Base-by-base conservation (phyloP, 2,888 invertebrate genomes). In the Willowsia nigromaculata region DNA sequence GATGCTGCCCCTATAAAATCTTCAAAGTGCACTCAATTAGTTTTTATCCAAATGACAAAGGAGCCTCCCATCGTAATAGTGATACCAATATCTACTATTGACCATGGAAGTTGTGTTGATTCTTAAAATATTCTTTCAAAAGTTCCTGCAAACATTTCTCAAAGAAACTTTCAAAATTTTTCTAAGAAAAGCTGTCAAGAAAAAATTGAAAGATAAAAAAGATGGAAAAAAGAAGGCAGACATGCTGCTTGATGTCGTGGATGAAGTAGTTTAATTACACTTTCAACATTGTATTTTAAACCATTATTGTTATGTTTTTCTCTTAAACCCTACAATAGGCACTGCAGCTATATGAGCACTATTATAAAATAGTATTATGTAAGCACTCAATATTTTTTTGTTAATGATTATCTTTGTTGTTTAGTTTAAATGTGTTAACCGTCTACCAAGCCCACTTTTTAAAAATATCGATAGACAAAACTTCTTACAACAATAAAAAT, bases 121-220 rank as follows among this genome's bases (percentile, higher is more conserved):
- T 11, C 81, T 90, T n/a, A 90, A 90, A 86, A 71, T 90, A 86
- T 90, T 90, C 68, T 90, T 90, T 33, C 86, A 83, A 68, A 90
- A 90, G 86, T 90, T 90, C 86, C 71, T 90, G n/a, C 90, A 90
- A 82, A 90, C 90, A 37, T 90, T 90, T 81, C 68, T 90, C n/a
- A 90, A 90, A 76, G 90, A 90, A 78, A 90, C 90, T 25, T 90
- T 90, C 47, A 90, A 90, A 86, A 90, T 90, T 30, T 90, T 90
- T 65, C 86, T 90, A 0, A 53, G 90, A 22, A 90, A 90, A 78
- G 90, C 90, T 27, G 86, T 90, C 7, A 90, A 90, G 76, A 90
- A 90, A 53, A 80, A 82, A 76, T 30, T 90, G 27, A 90, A 90
- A 25, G 87, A 87, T 7, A 33, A 59, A 25, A 85, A 90, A 40